Percentiles rank a stretch among this genome's conserved stretches.
phyloP scores from a whole-genome alignment of 2,113 vertebrate genomes.

The Oophaga pumilio region DNA sequence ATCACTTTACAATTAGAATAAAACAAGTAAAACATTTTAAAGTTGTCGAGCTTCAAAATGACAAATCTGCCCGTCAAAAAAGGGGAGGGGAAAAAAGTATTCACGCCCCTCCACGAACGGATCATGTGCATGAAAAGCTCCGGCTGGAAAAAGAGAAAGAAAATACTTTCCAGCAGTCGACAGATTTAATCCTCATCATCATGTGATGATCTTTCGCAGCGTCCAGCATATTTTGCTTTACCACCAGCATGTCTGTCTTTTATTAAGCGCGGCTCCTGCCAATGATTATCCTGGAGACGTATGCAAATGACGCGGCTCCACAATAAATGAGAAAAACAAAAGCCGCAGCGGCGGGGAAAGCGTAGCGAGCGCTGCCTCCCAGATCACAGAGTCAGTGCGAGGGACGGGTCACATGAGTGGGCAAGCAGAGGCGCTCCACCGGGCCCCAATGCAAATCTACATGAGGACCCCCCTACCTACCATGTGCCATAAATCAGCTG shows the following conservation, averaged over 20 bases:
- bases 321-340: slow-evolving; percentile 30
- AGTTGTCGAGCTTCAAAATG: neutral
- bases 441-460: too few species aligned
- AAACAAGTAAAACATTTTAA: neutral
- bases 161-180: slow-evolving; percentile 28
- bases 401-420: too few species aligned
- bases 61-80: neutral
- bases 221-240: slow-evolving; percentile 9
- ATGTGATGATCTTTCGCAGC: slow-evolving; percentile 36
- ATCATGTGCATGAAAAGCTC: slow-evolving; percentile 4
- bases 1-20: too few species aligned
- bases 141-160: slow-evolving; percentile 1
- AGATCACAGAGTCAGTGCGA: too few species aligned
- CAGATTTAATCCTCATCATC: slow-evolving; percentile 24
- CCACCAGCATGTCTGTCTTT: slow-evolving; percentile 40
- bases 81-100: neutral
- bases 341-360: neutral
- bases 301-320: neutral
- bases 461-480: too few species aligned
- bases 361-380: neutral
- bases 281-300: slow-evolving; percentile 29
- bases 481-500: too few species aligned
- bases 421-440: too few species aligned
- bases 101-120: neutral
- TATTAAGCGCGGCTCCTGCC: neutral